Conservation (phyloP, 2,797 vertebrate species). For the Sphenodon punctatus region DNA sequence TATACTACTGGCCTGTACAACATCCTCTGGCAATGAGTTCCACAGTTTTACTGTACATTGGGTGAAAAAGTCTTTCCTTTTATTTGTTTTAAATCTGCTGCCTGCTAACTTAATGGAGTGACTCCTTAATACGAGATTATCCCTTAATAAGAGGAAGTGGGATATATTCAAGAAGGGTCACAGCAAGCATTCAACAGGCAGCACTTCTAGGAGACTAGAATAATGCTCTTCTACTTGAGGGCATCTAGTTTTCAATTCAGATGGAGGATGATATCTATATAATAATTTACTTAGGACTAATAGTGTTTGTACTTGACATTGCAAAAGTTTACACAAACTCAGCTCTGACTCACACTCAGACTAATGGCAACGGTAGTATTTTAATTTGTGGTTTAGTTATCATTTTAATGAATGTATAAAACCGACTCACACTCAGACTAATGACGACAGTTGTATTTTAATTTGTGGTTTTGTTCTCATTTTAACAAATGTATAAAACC, state of each 20-base stretch:
- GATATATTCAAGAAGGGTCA: fast-evolving
- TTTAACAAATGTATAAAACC: background rate
- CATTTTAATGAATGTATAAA: background rate
- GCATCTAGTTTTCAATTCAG: background rate
- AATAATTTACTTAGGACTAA: constrained; percentile 5
- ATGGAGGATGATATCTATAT: background rate
- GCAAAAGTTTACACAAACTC: background rate
- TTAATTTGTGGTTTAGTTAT: background rate
- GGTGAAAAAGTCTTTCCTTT: no score
- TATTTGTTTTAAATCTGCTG: no score
- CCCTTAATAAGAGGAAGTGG: no score
- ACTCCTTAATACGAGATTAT: no score
- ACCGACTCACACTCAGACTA: no score
- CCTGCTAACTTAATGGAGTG: no score
- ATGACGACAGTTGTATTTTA: no score
- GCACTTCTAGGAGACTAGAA: background rate
- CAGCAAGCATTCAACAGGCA: background rate
- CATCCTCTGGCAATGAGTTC: no score
- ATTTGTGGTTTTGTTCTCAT: no score
- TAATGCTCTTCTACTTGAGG: background rate
- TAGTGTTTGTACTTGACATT: background rate
- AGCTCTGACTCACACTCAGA: background rate
- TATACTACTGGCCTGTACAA: no score
- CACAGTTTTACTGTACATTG: no score
- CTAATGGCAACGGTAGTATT: background rate